Conservation (phyloP, 2,113 vertebrate genomes). For the Hippocampus comes region DNA sequence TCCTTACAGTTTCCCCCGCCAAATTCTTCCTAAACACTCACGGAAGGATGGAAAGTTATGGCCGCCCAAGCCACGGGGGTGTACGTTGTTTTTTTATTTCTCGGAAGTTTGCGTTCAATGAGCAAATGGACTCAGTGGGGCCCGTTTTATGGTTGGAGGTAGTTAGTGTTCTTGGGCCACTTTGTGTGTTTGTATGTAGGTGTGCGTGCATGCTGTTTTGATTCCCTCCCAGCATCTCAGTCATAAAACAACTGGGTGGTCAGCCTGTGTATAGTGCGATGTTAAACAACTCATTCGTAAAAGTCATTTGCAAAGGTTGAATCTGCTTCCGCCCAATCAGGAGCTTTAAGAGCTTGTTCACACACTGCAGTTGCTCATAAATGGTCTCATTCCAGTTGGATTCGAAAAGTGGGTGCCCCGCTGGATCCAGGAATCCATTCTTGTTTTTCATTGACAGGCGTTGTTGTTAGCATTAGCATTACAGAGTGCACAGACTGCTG, state of each 20-base stretch:
- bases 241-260: conserved; percentile 70
- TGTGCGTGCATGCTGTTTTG: conserved; percentile 25
- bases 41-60: conserved; percentile 7
- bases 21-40: not conserved
- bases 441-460: not conserved
- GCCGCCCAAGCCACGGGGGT: not conserved
- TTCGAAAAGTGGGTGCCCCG: conserved; percentile 13
- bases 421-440: conserved; percentile 5
- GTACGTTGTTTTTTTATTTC: conserved; percentile 43
- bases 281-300: conserved; percentile 45
- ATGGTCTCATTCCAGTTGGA: conserved; percentile 35
- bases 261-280: conserved; percentile 45
- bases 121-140: conserved; percentile 41
- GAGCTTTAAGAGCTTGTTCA: conserved; percentile 28
- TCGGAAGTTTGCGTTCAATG: conserved; percentile 25
- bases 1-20: conserved; percentile 1
- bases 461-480: not conserved
- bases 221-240: conserved; percentile 48
- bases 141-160: conserved; percentile 60
- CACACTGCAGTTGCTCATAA: conserved; percentile 23
- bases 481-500: no score
- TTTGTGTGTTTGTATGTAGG: conserved; percentile 29
- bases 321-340: conserved; percentile 39
- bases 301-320: conserved; percentile 32
- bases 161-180: conserved; percentile 29